Conservation (phyloP, 2,888 invertebrate genomes). For the Amphipyra tragopoginis region DNA sequence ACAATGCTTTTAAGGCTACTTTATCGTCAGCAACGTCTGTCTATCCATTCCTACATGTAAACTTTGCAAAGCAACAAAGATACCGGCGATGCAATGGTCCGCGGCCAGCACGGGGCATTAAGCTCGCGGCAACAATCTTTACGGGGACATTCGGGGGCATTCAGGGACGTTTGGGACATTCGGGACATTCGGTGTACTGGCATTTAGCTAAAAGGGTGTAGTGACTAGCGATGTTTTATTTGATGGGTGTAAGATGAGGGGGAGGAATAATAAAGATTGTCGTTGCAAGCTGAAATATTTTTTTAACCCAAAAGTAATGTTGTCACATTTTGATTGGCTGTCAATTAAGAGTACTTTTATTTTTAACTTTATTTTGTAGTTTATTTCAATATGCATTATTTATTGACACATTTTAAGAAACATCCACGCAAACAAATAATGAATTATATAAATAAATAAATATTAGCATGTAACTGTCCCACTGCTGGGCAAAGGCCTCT, state of each 20-base stretch:
- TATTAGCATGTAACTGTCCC: no score
- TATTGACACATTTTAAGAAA: no score
- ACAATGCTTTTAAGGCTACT: constrained; percentile 28
- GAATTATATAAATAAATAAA: no score
- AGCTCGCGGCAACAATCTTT: constrained; percentile 57
- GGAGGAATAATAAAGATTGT: no score
- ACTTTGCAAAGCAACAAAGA: constrained; percentile 52
- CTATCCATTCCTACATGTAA: constrained; percentile 38
- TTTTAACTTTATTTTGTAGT: no score
- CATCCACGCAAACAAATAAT: no score
- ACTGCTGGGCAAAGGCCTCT: no score
- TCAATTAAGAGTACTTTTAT: no score
- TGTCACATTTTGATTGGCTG: no score
- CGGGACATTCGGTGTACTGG: constrained; percentile 24
- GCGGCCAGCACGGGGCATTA: constrained; percentile 57
- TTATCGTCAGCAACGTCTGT: constrained; percentile 30
- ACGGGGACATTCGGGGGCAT: constrained; percentile 53
- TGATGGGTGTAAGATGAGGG: constrained; percentile 3
- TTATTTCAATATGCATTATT: no score
- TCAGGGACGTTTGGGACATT: constrained; percentile 14
- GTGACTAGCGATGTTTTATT: constrained; percentile 19
- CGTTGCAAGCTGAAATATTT: no score
- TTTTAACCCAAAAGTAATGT: no score
- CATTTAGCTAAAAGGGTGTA: constrained; percentile 56
- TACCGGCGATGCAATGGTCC: constrained; percentile 63